Conservation (phyloP, 2,113 vertebrate genomes). For the Andinoacara biseriatus region DNA sequence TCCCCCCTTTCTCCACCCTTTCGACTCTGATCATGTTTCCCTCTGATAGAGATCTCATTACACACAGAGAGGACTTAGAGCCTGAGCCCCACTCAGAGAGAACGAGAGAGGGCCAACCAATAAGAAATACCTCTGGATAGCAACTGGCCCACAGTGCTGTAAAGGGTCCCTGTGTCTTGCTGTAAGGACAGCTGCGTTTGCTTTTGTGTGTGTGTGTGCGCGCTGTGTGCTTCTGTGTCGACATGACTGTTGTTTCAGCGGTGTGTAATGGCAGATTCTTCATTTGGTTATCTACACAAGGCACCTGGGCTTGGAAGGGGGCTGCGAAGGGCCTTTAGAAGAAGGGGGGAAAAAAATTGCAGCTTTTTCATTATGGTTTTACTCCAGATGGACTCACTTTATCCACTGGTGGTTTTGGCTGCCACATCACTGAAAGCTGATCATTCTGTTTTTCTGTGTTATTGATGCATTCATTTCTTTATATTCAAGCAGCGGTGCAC, state of each 20-base stretch:
- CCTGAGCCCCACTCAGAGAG: slow-evolving; percentile 67
- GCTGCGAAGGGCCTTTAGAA: slow-evolving; percentile 18
- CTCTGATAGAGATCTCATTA: slow-evolving; percentile 82
- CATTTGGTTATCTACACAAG: slow-evolving; percentile 60
- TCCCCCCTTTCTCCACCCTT: slow-evolving; percentile 33
- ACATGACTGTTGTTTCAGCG: slow-evolving; percentile 74
- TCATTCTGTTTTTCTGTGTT: slow-evolving; percentile 65
- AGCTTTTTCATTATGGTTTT: slow-evolving; percentile 61
- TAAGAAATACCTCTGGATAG: slow-evolving; percentile 66
- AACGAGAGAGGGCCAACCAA: slow-evolving; percentile 54
- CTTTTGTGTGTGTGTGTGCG: slow-evolving; percentile 62
- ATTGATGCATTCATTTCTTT: slow-evolving; percentile 62
- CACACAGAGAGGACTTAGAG: slow-evolving; percentile 76
- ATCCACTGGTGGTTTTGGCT: slow-evolving; percentile 69
- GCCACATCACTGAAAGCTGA: slow-evolving; percentile 71
- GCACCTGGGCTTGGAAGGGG: slow-evolving; percentile 66
- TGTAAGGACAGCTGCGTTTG: slow-evolving; percentile 73
- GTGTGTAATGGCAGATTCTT: slow-evolving; percentile 62
- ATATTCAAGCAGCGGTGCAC: slow-evolving; percentile 45
- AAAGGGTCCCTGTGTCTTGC: slow-evolving; percentile 71
- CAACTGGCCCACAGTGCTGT: slow-evolving; percentile 70
- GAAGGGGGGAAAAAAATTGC: slow-evolving; percentile 16
- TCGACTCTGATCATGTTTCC: slow-evolving; percentile 76
- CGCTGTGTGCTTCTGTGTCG: slow-evolving; percentile 32
- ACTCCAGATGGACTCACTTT: slow-evolving; percentile 73